Conservation (phyloP, 1,140 invertebrate species). For the Sitodiplosis mosellana region DNA sequence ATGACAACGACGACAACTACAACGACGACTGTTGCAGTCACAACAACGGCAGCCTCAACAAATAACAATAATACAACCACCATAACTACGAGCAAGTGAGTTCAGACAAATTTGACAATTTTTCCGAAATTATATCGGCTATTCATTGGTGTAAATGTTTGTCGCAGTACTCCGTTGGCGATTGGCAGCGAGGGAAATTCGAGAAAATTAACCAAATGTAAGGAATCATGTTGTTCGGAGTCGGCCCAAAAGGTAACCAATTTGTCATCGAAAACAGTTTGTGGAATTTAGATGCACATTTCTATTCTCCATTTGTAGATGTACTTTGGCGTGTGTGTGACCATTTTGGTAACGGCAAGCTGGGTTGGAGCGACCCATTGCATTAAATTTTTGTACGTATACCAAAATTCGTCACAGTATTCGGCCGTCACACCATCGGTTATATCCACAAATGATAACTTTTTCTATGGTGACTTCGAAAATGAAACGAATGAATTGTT, state of each 20-base stretch:
- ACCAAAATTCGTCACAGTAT: slow-evolving; percentile 16
- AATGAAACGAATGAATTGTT: slow-evolving; percentile 14
- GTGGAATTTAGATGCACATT: too few species aligned
- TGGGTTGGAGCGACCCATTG: slow-evolving; percentile 79
- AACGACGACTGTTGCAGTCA: slow-evolving; percentile 1
- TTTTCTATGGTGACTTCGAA: slow-evolving; percentile 16
- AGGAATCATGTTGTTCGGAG: slow-evolving; percentile 46
- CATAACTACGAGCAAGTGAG: neutral
- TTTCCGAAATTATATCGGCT: too few species aligned
- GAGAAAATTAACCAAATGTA: slow-evolving; percentile 25
- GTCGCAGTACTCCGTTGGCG: too few species aligned
- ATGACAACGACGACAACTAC: slow-evolving; percentile 23
- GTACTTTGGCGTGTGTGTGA: slow-evolving; percentile 72
- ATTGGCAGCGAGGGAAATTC: too few species aligned
- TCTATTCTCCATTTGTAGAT: too few species aligned
- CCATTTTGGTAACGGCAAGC: slow-evolving; percentile 60
- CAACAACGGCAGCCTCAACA: neutral
- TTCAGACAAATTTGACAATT: too few species aligned
- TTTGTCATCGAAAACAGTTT: too few species aligned
- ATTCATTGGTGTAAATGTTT: too few species aligned
- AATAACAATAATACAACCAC: slow-evolving; percentile 1
- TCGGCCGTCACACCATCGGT: slow-evolving; percentile 22
- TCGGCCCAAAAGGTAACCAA: slow-evolving; percentile 42
- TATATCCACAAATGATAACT: slow-evolving; percentile 27
- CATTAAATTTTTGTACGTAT: slow-evolving; percentile 67